Base-by-base conservation (phyloP, 2,797 vertebrate species). In the Ataeniobius toweri region DNA sequence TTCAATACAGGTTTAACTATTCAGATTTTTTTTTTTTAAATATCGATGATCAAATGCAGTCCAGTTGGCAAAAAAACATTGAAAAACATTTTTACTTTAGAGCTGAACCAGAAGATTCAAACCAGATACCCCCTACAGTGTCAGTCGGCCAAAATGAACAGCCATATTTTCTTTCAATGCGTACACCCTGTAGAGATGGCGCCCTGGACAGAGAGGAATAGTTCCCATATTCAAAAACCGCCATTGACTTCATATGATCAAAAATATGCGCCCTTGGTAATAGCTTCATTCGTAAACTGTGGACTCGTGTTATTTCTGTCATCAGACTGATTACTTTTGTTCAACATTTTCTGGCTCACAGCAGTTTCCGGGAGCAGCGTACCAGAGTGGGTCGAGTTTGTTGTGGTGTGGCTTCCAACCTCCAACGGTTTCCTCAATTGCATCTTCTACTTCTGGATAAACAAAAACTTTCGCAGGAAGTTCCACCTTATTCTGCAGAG, bases 361-460 rank as follows among this genome's bases (percentile, higher is more conserved):
- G 97, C 96, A 0, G 82, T 96, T 79, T 95, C 95, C 0, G 95
- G 94, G 10, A 87, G 89, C 71, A 82, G 81, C 1, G 94, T 95
- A 36, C 94, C 95, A 3, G 96, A 96, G 85, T 97, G 97, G 97
- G 80, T 96, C 1, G 97, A 97, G 88, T 97, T 97, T 85, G 93
- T 96, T 50, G 95, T 96, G 63, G 94, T 97, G 9, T 97, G 97
- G 96, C 94, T 97, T 76, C 97, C 97, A 9, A 96, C 95, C 8
- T 95, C 95, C 86, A 97, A 97, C 8, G 96, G 97, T 71, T 97
- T 97, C 86, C 96, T 97, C 89, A 97, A 97, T 92, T 97, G 96
- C 84, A 96, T 97, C 91, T 96, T 97, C 90, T 97, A 97, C 93
- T 97, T 97, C 89, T 97, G 97, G 96, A 94, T 96, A 84, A 97